Evolutionary conservation across 2,888 invertebrate species (phyloP).

Genomic region (Caenorhabditis wallacei): DNA sequence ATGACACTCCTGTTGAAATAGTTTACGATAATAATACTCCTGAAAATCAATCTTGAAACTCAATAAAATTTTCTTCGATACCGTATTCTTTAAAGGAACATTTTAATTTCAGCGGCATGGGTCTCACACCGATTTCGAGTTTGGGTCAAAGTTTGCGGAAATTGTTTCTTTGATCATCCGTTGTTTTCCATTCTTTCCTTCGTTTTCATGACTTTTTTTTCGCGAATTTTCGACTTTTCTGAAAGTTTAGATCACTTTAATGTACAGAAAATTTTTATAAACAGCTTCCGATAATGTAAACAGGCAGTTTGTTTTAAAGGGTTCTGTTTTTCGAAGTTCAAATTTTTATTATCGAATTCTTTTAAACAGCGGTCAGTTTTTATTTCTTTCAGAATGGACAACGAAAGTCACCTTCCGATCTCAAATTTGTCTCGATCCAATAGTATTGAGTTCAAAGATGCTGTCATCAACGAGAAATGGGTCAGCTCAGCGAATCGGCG

Average conservation of each 20-base stretch:
- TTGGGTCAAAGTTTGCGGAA: neutral
- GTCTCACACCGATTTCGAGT: slow-evolving; percentile 4
- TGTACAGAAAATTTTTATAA: too few species aligned
- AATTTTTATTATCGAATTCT: too few species aligned
- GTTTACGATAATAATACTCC: slow-evolving; percentile 32
- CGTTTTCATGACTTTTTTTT: slow-evolving; percentile 8
- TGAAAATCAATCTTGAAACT: slow-evolving; percentile 23
- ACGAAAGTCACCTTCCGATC: slow-evolving; percentile 25
- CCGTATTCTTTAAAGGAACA: slow-evolving; percentile 22
- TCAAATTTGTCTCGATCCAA: slow-evolving; percentile 43
- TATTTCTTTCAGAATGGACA: slow-evolving; percentile 29
- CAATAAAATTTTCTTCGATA: neutral
- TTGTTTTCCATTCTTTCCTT: neutral
- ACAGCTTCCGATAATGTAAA: too few species aligned
- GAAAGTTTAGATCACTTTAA: too few species aligned
- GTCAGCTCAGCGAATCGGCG: slow-evolving; percentile 48
- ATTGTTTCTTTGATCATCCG: slow-evolving; percentile 3
- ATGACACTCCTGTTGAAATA: slow-evolving; percentile 39
- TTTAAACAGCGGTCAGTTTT: neutral
- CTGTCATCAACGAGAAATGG: slow-evolving; percentile 65
- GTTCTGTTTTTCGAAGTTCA: too few species aligned
- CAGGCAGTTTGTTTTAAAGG: too few species aligned
- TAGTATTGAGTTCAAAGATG: slow-evolving; percentile 67
- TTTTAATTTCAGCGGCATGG: neutral
- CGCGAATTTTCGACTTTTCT: neutral